Evolutionary conservation across 1,140 invertebrate genomes (phyloP).

Genomic region (Elymnias hypermnestra): DNA sequence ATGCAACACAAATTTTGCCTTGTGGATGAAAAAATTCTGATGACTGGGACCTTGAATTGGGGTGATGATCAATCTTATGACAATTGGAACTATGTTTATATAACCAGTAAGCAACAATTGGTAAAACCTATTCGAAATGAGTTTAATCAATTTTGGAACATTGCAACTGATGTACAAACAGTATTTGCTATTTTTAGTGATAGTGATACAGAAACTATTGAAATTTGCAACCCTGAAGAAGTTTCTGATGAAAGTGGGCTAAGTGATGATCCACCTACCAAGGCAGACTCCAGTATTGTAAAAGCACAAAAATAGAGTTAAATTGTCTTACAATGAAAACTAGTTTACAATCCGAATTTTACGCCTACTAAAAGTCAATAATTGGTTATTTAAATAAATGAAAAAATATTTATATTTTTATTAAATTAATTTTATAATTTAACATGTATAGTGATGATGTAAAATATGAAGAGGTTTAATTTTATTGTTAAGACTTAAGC

Average conservation of each 20-base stretch:
- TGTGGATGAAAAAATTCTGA: slow-evolving; percentile 57
- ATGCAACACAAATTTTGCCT: slow-evolving; percentile 70
- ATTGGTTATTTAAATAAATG: too few relatives aligned
- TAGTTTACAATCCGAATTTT: too few relatives aligned
- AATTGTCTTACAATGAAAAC: slow-evolving; percentile 5
- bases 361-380: too few relatives aligned
- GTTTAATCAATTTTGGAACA: slow-evolving; percentile 58
- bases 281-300: slow-evolving; percentile 8
- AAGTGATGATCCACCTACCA: too few relatives aligned
- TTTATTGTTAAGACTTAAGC: slow-evolving; percentile 18
- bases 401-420: too few relatives aligned
- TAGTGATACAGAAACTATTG: slow-evolving; percentile 38
- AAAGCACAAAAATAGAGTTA: slow-evolving; percentile 12
- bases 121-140: slow-evolving; percentile 55
- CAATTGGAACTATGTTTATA: slow-evolving; percentile 67
- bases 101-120: slow-evolving; percentile 54
- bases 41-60: slow-evolving; percentile 69
- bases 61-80: slow-evolving; percentile 63
- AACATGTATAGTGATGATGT: slow-evolving; percentile 4
- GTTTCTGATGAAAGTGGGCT: slow-evolving; percentile 23
- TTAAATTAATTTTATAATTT: slow-evolving; percentile 2
- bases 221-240: slow-evolving; percentile 28
- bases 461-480: too few relatives aligned
- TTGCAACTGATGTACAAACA: slow-evolving; percentile 32
- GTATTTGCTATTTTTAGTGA: slow-evolving; percentile 25